Evolutionary conservation across 2,113 vertebrate genomes (phyloP), one percentile per base, ranked within the genome.

Genomic region (Theropithecus gelada): DNA sequence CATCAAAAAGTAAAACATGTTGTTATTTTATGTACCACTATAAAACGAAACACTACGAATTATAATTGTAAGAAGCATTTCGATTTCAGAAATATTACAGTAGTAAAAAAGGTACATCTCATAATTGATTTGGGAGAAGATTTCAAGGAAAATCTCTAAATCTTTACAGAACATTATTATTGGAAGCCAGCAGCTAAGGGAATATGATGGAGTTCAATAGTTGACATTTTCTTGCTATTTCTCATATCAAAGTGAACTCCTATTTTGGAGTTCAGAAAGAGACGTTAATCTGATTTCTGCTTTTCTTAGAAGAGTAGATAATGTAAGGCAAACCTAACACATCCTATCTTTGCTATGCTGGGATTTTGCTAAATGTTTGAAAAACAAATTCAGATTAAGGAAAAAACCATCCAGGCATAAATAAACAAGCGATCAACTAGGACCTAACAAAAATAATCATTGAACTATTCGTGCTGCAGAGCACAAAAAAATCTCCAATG

Each of bases 371-470:
- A 55, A 85, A 79, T 30, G 9, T 59, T 94, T 66, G 8, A 57
- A 83, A 92, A 96, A 32, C n/a, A 76, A 72, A 88, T 59, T 93
- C 61, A 92, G 11, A 57, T 72, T 68, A 40, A 45, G 4, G n/a
- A 12, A 45, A 55, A 23, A 92, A 50, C 2, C 8, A 57, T 22
- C 22, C 61, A 93, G 27, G 35, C 8, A 90, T 80, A 96, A 93
- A 91, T 66, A 95, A 95, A 87, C 6, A 89, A 89, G 25, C 18
- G 55, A 38, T 43, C 81, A 57, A 81, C 20, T 38, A 83, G 80
- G 11, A 35, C 5, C 16, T 87, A 90, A 92, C 75, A 68, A 93
- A 97, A 97, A 90, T 35, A 92, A 85, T 61, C n/a, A 61, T 52
- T 48, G 25, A 79, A 43, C 22, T 68, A 38, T 55, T 81, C 43